A percentile compares a stretch with the other conserved stretches of the same genome.
Evolutionary conservation across 2,888 invertebrate species (phyloP).

Genomic region (Hermaeophaga mercurialis): DNA sequence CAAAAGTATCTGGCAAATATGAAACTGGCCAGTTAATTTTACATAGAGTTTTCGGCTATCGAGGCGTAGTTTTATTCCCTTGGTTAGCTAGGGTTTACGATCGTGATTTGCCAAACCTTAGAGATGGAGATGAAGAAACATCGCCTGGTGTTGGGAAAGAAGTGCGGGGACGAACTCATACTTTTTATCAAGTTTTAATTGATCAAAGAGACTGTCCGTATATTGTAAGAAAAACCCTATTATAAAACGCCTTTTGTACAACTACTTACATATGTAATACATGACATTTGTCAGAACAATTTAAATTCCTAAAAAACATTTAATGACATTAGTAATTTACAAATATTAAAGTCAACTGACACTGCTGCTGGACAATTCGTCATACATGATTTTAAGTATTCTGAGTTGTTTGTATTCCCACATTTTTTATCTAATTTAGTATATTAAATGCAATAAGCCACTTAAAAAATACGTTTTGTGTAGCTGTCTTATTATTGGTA

Average conservation of each 20-base stretch:
- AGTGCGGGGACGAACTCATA: constrained; percentile 88
- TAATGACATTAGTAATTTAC: too few species aligned
- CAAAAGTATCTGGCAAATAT: constrained; percentile 88
- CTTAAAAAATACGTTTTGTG: too few species aligned
- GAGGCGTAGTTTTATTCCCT: constrained; percentile 95
- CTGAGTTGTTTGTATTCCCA: too few species aligned
- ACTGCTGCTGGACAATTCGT: too few species aligned
- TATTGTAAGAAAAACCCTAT: constrained; percentile 91
- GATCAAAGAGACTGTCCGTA: constrained; percentile 96
- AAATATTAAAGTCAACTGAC: too few species aligned
- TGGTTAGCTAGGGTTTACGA: constrained; percentile 97
- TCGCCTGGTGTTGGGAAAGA: constrained; percentile 73
- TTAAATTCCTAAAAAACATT: too few species aligned
- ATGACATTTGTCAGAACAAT: not conserved
- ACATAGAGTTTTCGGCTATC: constrained; percentile 95
- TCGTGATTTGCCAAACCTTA: constrained; percentile 73
- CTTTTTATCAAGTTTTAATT: constrained; percentile 97
- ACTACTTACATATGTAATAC: too few species aligned
- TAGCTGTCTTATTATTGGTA: too few species aligned
- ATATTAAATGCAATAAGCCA: too few species aligned
- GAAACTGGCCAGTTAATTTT: constrained; percentile 95
- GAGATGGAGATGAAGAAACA: constrained; percentile 51
- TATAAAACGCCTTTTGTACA: too few species aligned
- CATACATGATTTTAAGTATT: too few species aligned
- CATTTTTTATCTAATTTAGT: too few species aligned